Conservation (phyloP, 2,888 invertebrate species). For the Papilio elwesi region DNA sequence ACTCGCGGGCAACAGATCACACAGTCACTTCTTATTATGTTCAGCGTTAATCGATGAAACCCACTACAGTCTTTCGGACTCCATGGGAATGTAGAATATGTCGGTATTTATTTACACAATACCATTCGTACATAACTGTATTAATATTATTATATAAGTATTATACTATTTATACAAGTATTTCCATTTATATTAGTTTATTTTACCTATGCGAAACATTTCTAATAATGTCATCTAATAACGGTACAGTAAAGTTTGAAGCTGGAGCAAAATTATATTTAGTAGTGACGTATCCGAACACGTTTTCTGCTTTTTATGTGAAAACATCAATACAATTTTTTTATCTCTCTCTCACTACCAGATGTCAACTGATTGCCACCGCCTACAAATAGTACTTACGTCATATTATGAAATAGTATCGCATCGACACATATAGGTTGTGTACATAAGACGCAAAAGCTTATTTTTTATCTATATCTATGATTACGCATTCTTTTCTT, state of each 20-base stretch:
- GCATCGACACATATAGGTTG: not conserved
- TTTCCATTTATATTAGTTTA: too few species aligned
- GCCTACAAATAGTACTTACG: slow-evolving; percentile 8
- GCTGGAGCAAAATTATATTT: not conserved
- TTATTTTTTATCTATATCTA: not conserved
- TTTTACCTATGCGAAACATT: not conserved
- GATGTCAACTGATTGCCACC: slow-evolving; percentile 5
- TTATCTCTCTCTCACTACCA: not conserved
- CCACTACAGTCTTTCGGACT: not conserved
- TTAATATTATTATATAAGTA: too few species aligned
- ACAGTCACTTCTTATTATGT: slow-evolving; percentile 2
- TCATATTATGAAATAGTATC: not conserved
- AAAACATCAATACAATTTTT: not conserved
- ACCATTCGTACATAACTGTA: not conserved
- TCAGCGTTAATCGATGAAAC: slow-evolving; percentile 5
- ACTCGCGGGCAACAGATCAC: too few species aligned
- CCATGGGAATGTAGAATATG: not conserved
- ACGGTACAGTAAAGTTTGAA: not conserved
- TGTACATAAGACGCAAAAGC: not conserved
- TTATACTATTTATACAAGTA: too few species aligned
- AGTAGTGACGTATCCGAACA: not conserved
- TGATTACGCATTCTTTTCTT: not conserved
- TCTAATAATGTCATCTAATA: not conserved
- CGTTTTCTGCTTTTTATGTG: not conserved
- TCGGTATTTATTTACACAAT: not conserved